Conservation (phyloP, 2,797 vertebrate genomes). For the Intellagama lesueurii region DNA sequence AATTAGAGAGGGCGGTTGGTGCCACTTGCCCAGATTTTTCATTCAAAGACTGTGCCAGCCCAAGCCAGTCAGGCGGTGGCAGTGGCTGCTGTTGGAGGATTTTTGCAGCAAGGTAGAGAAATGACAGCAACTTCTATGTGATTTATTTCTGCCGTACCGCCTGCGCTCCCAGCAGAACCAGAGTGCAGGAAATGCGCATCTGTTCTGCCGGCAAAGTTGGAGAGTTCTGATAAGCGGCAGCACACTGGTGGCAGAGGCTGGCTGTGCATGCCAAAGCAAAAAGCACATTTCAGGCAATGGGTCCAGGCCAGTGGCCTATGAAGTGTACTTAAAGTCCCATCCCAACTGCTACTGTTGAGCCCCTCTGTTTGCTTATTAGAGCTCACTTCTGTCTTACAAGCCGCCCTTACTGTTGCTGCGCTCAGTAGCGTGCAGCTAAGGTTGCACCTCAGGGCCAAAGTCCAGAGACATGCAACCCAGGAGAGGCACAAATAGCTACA, state of each 20-base stretch:
- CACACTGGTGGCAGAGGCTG: constrained; percentile 46
- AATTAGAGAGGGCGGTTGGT: constrained; percentile 79
- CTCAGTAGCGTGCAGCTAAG: background rate
- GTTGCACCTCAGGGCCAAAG: background rate
- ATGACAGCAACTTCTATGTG: constrained; percentile 86
- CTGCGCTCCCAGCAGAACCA: constrained; percentile 79
- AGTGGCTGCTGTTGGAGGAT: constrained; percentile 65
- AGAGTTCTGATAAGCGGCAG: constrained; percentile 65
- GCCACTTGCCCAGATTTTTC: constrained; percentile 78
- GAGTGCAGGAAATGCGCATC: constrained; percentile 88
- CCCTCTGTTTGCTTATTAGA: constrained; percentile 10
- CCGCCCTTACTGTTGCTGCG: background rate
- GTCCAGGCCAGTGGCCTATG: background rate
- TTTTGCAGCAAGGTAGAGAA: constrained; percentile 76
- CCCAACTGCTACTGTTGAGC: constrained; percentile 7
- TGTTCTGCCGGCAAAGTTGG: constrained; percentile 79
- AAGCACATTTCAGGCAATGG: constrained; percentile 23
- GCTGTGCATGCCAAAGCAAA: constrained; percentile 43
- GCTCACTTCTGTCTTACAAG: background rate
- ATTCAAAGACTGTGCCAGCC: constrained; percentile 79
- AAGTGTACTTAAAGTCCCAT: constrained; percentile 38
- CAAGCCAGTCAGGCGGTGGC: constrained; percentile 74
- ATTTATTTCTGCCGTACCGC: constrained; percentile 86
- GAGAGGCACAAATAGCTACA: background rate
- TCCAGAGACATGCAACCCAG: background rate